Conservation (phyloP, 2,113 vertebrate genomes). For the Paratilapia polleni region DNA sequence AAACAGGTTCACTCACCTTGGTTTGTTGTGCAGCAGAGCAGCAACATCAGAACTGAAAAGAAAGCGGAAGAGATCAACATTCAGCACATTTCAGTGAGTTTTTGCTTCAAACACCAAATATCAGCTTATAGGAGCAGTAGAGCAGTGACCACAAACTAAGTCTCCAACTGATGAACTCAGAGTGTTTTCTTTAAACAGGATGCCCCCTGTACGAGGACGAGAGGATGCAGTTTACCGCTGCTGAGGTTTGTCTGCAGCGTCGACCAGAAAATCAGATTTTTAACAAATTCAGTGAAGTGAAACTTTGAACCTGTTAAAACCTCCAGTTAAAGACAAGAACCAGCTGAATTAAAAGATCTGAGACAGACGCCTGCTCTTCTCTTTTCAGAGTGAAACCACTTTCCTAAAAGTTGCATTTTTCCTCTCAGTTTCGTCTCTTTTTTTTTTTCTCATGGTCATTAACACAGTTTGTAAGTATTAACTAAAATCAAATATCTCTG, state of each 20-base stretch:
- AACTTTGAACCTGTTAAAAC: background rate
- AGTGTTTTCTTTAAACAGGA: background rate
- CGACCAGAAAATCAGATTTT: background rate
- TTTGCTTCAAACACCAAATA: background rate
- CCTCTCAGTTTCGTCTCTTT: background rate
- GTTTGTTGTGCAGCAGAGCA: background rate
- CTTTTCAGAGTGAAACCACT: rapidly evolving
- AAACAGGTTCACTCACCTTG: background rate
- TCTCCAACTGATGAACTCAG: background rate
- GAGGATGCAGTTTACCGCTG: rapidly evolving
- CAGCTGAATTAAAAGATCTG: background rate
- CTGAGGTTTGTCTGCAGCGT: rapidly evolving
- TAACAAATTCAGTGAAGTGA: rapidly evolving
- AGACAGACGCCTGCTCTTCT: rapidly evolving
- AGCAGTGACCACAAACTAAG: background rate
- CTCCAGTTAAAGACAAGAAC: background rate
- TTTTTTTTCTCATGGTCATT: background rate
- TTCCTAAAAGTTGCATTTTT: background rate
- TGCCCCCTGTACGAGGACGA: background rate
- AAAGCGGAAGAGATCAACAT: background rate
- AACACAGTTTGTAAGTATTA: background rate
- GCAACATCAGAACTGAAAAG: background rate
- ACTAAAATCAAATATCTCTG: background rate
- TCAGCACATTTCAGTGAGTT: rapidly evolving
- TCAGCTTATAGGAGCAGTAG: background rate